phyloP scores from a whole-genome alignment of 2,113 vertebrate species.

The Callorhinus ursinus region DNA sequence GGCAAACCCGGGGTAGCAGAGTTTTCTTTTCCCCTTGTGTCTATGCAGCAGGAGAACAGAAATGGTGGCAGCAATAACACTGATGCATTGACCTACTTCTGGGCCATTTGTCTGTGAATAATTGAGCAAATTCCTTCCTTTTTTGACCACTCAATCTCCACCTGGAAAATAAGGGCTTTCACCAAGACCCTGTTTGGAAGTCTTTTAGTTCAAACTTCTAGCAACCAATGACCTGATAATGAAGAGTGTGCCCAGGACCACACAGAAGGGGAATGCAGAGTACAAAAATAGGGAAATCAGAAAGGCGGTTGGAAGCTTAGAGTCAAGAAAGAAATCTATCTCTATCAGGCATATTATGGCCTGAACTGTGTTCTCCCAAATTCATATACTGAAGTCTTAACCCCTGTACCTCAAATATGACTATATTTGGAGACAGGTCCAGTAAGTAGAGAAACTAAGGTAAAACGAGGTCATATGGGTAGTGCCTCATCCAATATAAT shows the following conservation, averaged over 20 bases:
- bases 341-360: neutral
- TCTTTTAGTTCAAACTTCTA: neutral
- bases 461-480: neutral
- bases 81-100: neutral
- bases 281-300: neutral
- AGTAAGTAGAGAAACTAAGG: neutral
- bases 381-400: neutral
- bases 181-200: neutral
- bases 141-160: neutral
- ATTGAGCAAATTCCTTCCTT: neutral
- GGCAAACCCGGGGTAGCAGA: neutral
- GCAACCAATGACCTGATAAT: neutral
- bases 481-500: neutral
- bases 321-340: neutral
- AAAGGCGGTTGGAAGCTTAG: neutral
- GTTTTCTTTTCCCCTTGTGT: neutral
- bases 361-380: neutral
- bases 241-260: neutral
- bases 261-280: fast-evolving
- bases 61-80: fast-evolving
- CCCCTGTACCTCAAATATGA: neutral
- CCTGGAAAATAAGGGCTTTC: neutral
- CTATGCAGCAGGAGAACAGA: neutral
- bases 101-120: neutral
- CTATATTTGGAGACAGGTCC: neutral